Percentiles rank a stretch among this genome's conserved stretches.
Conservation (phyloP, 2,113 vertebrate genomes). For the Cnemophilus loriae region DNA sequence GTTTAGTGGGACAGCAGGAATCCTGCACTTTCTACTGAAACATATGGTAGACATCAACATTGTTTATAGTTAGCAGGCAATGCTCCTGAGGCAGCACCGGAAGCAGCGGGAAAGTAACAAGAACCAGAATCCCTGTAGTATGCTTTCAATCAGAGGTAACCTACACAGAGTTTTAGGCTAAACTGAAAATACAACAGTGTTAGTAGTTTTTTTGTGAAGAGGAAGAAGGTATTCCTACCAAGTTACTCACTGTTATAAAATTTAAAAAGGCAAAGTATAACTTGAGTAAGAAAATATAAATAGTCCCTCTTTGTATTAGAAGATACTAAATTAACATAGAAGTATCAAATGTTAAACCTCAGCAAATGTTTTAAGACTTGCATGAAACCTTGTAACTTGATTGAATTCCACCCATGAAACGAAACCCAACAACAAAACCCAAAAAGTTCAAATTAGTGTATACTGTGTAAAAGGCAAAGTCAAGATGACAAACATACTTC, state of each 20-base stretch:
- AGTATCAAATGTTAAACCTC: background rate
- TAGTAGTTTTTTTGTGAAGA: background rate
- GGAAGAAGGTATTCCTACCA: background rate
- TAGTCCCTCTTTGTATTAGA: background rate
- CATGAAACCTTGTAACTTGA: background rate
- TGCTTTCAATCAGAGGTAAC: background rate
- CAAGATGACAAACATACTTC: background rate
- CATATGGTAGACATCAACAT: constrained; percentile 63
- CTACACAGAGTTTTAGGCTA: background rate
- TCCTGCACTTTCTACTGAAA: constrained; percentile 12
- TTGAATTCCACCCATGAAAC: background rate
- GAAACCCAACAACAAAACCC: background rate
- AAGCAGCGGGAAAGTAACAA: constrained; percentile 45
- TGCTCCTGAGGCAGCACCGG: constrained; percentile 59
- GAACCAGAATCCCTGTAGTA: constrained; percentile 14
- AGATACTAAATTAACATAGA: background rate
- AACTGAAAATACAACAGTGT: background rate
- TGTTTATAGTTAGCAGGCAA: constrained; percentile 57
- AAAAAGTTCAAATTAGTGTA: background rate
- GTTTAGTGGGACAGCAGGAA: constrained; percentile 18
- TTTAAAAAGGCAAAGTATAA: background rate
- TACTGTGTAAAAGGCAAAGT: background rate
- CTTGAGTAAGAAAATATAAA: background rate
- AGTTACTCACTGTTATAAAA: background rate
- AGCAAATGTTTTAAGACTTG: background rate